Base-by-base conservation (phyloP, 2,797 vertebrate genomes). In the Gymnoscopelus braueri region DNA sequence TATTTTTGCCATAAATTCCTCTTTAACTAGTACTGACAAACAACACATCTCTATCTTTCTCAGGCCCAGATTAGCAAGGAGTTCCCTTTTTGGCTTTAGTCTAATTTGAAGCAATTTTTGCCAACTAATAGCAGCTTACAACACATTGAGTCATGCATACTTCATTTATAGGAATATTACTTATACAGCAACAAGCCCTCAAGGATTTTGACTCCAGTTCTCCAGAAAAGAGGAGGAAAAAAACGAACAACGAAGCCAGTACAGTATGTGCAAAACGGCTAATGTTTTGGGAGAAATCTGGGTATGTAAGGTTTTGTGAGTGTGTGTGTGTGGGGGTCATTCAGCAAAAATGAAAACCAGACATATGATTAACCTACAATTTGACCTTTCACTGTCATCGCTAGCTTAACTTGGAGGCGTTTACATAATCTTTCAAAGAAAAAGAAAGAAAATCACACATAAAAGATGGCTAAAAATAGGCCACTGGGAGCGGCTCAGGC, bases 331-430 rank as follows among this genome's bases (percentile, higher is more conserved):
- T 32, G 68, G 72, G 59, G 74, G 71, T 77, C 75, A 54, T 71
- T 71, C 50, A 35, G 64, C 63, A 69, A 80, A 79, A 89, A 89
- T 78, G 74, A 79, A 79, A 85, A 87, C 74, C 88, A 86, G 84
- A 82, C 77, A 77, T 71, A 75, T 71, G 77, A 91, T 86, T 88
- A 87, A 88, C 82, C 84, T 75, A 79, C 86, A 84, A 84, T 85
- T 81, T 88, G 83, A 87, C 90, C 88, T 84, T 75, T 83, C 77
- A 77, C 69, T 87, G 84, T 85, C 81, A 77, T 87, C 80, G 64
- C 73, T 80, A 48, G 60, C 65, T 84, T 74, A 73, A 77, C 75
- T 82, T 71, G 74, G 69, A 71, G 78, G 74, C 62, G 59, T 68
- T 69, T 67, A 77, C 75, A 79, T 32, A 61, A 59, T 56, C 53